Evolutionary conservation across 2,888 invertebrate species (phyloP), one percentile per base, ranked within the genome.

Genomic region (Adelognathus sp.): DNA sequence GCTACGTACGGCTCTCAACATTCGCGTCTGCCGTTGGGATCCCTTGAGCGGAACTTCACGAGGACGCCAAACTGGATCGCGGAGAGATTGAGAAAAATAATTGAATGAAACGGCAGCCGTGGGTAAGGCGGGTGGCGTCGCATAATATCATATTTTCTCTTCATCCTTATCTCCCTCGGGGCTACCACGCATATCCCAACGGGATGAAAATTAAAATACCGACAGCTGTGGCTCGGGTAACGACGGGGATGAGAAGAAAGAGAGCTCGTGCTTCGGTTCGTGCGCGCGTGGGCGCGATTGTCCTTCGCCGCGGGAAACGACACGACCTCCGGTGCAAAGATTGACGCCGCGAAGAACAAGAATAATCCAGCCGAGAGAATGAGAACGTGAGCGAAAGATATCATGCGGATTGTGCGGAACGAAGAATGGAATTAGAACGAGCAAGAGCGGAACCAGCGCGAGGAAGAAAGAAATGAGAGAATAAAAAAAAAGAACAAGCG

Each of bases 121-220:
- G 18, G 31, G 21, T 16, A 46, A 14, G 60, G 36, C 31, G 31
- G 39, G 18, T 33, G 50, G 21, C 2, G 52, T n/a, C 39, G 24
- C 9, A 66, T 54, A 70, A 79, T 66, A 70, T 70, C 46, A 56
- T 73, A 31, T 63, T 73, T 74, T 60, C 58, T 39, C 6, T 11
- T 21, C 58, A 29, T 39, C 50, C 58, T 21, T 27, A 27, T 27
- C 27, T 14, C 5, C 21, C 24, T 0, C 24, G 24, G 46, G 29
- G n/a, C 27, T 27, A 14, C 27, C 1, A 3, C 5, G 33, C 39
- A 7, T 56, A 11, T 56, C 29, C 46, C 16, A 18, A 7, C 21
- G 60, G 36, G 44, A 71, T 60, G 58, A 61, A 60, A 70, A 79
- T 79, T 74, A 79, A 70, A 79, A 74, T 44, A 60, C 44, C 61